Base-by-base conservation (phyloP, 2,113 vertebrate genomes). In the Melanostigma gelatinosum region DNA sequence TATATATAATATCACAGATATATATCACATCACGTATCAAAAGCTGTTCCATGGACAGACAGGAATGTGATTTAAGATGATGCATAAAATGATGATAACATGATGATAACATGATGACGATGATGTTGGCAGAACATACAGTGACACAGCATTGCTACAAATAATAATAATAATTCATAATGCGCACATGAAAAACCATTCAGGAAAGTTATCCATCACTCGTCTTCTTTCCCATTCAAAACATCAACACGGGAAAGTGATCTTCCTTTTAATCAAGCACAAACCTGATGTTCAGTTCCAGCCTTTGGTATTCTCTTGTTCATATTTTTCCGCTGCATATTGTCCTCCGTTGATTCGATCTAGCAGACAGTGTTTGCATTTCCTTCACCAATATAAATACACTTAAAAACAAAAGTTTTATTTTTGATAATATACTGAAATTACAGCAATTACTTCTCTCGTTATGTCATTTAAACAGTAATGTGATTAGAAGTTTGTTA, bases 201-300 rank as follows among this genome's bases (percentile, higher is more conserved):
- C 12, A 24, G 34, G 54, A 24, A 75, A 36, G 12, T 71, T 18
- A 80, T 82, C 38, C 16, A 75, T 84, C 50, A 10, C 34, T 58
- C 24, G 62, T 7, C 8, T 65, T 69, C 68, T 11, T 52, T 61
- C 1, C 22, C 40, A 68, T 88, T 82, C 36, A 67, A 57, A 80
- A 69, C 74, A 79, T 48, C 42, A 80, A 81, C 65, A 84, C 77
- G 80, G 73, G 86, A 88, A 88, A 90, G 76, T 0, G 84, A 79
- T 79, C 68, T 78, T 63, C 12, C 7, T 83, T 27, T 87, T 79
- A 72, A 65, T 84, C 12, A 83, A 74, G 68, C 82, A 82, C 63
- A 82, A 66, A 70, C 13, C 12, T 70, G 27, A 71, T 57, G 54
- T 58, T 77, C 60, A 70, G 10, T 50, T 77, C 22, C 38, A 57